A percentile compares a stretch with the other conserved stretches of the same genome.
These are phyloP conservation scores for Aricia artaxerxes DNA, from an alignment of 2,888 invertebrate species.

Conservation along the genomic window DNA sequence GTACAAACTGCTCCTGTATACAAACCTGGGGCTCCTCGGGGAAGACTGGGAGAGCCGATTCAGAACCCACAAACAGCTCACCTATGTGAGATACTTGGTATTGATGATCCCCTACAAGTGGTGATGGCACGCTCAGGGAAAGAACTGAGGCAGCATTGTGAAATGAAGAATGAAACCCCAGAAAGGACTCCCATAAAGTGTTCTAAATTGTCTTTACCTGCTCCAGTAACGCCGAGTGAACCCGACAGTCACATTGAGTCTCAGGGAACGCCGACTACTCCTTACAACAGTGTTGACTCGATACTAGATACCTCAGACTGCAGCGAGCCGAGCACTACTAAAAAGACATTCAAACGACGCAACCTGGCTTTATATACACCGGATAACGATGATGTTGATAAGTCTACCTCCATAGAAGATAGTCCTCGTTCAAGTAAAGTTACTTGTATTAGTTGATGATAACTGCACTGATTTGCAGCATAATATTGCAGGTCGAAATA, in stretches of 20 bases:
- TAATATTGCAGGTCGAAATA: not conserved
- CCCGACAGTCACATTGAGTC: conserved; percentile 50
- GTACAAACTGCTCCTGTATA: conserved; percentile 85
- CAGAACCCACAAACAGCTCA: conserved; percentile 85
- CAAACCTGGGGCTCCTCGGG: conserved; percentile 60
- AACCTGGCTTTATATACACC: conserved; percentile 69
- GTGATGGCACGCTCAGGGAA: conserved; percentile 77
- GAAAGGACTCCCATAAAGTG: conserved; percentile 55
- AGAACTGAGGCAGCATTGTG: conserved; percentile 53
- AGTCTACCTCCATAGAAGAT: conserved; percentile 45
- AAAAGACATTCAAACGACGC: conserved; percentile 69
- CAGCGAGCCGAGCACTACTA: conserved; percentile 56
- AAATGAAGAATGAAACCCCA: conserved; percentile 32
- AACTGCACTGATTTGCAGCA: not conserved
- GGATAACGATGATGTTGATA: conserved; percentile 53
- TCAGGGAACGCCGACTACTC: conserved; percentile 46
- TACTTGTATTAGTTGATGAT: conserved; percentile 43
- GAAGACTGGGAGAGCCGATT: conserved; percentile 72
- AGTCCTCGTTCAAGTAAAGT: conserved; percentile 58
- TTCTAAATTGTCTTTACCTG: conserved; percentile 63
- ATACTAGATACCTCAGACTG: conserved; percentile 53
- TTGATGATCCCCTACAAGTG: conserved; percentile 90
- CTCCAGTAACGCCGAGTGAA: conserved; percentile 62
- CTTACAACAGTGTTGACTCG: conserved; percentile 48
- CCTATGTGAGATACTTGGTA: conserved; percentile 84